These are phyloP conservation scores for Festucalex cinctus DNA, from an alignment of 2,113 vertebrate species.

Conservation along the genomic window DNA sequence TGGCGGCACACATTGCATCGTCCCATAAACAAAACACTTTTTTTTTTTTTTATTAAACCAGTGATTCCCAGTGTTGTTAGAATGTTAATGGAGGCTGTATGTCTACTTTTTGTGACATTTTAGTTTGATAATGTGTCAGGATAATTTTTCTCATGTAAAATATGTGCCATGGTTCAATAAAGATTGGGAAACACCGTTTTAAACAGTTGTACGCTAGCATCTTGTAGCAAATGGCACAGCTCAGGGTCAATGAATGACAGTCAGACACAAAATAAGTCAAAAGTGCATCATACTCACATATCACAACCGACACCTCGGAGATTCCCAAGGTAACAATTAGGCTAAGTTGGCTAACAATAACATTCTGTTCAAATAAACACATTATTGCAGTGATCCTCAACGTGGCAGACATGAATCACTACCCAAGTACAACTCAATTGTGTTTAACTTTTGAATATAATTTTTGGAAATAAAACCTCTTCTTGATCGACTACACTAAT, in stretches of 20 bases:
- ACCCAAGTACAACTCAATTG: not conserved
- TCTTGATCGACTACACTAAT: too few relatives aligned
- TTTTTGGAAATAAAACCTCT: not conserved
- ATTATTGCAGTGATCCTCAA: not conserved
- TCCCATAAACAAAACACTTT: not conserved
- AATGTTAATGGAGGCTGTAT: constrained; percentile 27
- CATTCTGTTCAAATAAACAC: not conserved
- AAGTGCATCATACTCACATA: constrained; percentile 32
- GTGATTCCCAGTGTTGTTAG: not conserved
- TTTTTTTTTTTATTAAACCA: not conserved
- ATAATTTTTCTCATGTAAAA: not conserved
- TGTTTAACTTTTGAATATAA: not conserved
- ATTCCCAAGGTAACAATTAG: not conserved
- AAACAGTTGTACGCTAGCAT: not conserved
- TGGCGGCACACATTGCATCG: not conserved
- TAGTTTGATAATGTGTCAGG: not conserved
- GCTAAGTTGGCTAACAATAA: too few relatives aligned
- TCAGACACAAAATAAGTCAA: constrained; percentile 55
- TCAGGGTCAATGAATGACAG: constrained; percentile 57
- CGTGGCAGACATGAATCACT: not conserved
- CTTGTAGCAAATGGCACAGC: constrained; percentile 45
- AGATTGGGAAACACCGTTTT: not conserved
- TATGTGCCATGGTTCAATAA: not conserved
- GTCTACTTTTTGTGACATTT: not conserved
- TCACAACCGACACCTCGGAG: constrained; percentile 13